Evolutionary conservation across 2,113 vertebrate genomes (phyloP).

Genomic region (Hippocampus abdominalis): DNA sequence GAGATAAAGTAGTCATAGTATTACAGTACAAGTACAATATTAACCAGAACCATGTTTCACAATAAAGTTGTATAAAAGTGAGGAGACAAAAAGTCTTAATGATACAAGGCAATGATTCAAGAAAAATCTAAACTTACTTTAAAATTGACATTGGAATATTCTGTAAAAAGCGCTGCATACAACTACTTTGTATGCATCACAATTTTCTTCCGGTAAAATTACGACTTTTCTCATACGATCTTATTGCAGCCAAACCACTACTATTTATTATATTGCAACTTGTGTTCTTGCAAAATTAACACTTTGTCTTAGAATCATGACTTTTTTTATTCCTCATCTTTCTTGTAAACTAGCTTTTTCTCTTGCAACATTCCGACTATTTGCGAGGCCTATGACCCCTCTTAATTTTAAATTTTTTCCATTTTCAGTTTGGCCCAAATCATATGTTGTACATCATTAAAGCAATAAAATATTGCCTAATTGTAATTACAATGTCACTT

Average conservation of each 20-base stretch:
- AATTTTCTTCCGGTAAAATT: background rate
- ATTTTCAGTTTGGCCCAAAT: background rate
- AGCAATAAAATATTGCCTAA: background rate
- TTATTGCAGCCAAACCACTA: background rate
- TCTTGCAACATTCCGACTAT: background rate
- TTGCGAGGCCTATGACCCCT: background rate
- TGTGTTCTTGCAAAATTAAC: background rate
- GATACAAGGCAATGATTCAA: too few species aligned
- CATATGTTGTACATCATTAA: too few species aligned
- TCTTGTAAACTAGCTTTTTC: background rate
- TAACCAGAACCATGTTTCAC: background rate
- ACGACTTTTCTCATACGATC: background rate
- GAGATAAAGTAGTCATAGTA: background rate
- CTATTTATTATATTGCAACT: background rate
- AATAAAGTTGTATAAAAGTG: too few species aligned
- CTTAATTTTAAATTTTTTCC: background rate
- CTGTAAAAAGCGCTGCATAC: too few species aligned
- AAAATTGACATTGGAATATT: too few species aligned
- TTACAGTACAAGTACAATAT: background rate
- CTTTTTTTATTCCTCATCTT: background rate
- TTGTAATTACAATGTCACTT: background rate
- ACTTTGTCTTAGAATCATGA: background rate
- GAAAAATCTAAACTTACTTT: too few species aligned
- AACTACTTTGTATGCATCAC: background rate
- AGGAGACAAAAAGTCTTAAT: too few species aligned